phyloP scores from a whole-genome alignment of 2,797 vertebrate genomes.

The Agapornis canus region DNA sequence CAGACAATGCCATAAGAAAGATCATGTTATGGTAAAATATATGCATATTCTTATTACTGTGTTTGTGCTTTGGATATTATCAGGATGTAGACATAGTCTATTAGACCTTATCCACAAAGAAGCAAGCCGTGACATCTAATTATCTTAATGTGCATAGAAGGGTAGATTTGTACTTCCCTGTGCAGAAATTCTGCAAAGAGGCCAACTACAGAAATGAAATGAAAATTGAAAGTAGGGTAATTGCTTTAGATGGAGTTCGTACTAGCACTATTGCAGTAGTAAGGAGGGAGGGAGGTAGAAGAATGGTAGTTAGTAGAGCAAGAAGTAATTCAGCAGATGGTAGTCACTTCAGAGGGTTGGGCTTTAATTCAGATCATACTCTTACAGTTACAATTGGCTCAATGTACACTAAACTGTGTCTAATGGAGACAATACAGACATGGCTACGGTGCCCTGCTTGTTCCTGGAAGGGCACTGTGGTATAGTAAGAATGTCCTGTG shows the following conservation, averaged over 20 bases:
- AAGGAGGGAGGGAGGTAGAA: background rate
- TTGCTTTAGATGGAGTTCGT: background rate
- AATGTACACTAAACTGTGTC: background rate
- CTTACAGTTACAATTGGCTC: background rate
- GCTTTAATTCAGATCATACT: background rate
- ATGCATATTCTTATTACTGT: background rate
- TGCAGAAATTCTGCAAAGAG: background rate
- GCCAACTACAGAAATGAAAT: background rate
- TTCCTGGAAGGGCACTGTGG: background rate
- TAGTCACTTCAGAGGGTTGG: background rate
- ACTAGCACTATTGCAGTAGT: background rate
- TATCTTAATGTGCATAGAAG: background rate
- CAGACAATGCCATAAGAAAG: background rate
- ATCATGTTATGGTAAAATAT: background rate
- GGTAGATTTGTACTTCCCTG: background rate
- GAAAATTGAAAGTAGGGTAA: background rate
- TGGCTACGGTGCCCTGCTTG: background rate
- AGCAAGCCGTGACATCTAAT: background rate
- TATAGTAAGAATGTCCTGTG: background rate
- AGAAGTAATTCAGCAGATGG: background rate
- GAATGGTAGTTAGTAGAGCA: background rate
- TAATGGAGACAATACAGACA: background rate
- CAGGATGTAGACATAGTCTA: background rate
- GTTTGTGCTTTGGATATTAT: background rate
- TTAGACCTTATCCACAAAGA: background rate